Conservation (phyloP, 2,888 invertebrate genomes). For the Mythimna pallens region DNA sequence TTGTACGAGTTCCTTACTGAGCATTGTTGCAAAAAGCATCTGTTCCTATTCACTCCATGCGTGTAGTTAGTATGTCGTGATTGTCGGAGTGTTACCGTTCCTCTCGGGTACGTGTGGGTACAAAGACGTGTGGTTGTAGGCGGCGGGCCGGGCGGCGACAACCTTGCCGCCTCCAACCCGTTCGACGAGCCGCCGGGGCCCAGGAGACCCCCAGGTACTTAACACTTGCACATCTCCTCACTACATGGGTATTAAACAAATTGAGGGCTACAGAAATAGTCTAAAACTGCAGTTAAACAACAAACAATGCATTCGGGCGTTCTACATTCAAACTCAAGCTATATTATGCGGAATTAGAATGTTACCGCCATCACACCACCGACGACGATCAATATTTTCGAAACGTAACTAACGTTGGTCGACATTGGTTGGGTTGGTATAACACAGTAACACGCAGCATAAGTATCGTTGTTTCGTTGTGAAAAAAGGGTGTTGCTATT, state of each 20-base stretch:
- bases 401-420: neutral
- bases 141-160: slow-evolving; percentile 92
- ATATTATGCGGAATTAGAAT: neutral
- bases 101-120: slow-evolving; percentile 69
- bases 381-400: neutral
- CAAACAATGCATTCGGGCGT: neutral
- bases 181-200: slow-evolving; percentile 94
- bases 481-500: neutral
- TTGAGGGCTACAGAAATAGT: slow-evolving; percentile 2
- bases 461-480: neutral
- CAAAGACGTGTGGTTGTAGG: slow-evolving; percentile 84
- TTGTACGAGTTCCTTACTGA: neutral
- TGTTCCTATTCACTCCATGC: slow-evolving; percentile 16
- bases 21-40: slow-evolving; percentile 15
- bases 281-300: neutral
- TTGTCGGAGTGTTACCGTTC: slow-evolving; percentile 56
- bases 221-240: slow-evolving; percentile 75
- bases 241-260: slow-evolving; percentile 66
- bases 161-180: slow-evolving; percentile 96
- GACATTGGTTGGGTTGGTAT: neutral
- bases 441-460: neutral
- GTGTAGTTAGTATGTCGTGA: slow-evolving; percentile 46
- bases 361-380: too few species aligned
- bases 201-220: slow-evolving; percentile 89
- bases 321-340: neutral